These are phyloP conservation scores for Zophobas morio DNA, from an alignment of 1,140 invertebrate genomes.

Conservation along the genomic window DNA sequence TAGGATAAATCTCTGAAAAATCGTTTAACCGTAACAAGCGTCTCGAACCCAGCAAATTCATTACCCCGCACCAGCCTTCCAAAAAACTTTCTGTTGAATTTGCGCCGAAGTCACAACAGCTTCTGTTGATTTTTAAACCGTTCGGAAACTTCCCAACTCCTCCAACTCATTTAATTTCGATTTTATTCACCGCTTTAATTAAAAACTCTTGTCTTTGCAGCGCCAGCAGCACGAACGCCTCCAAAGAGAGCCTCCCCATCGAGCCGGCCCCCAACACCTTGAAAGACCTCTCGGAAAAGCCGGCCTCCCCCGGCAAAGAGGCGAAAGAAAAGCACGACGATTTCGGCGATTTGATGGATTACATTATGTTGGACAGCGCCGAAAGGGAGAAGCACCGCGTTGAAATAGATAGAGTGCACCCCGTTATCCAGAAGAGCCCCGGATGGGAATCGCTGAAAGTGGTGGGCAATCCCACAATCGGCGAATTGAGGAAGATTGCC, in stretches of 20 bases:
- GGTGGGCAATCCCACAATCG: slow-evolving; percentile 75
- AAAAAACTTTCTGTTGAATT: no score
- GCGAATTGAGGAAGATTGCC: slow-evolving; percentile 70
- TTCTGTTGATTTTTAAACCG: no score
- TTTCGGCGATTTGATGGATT: slow-evolving; percentile 72
- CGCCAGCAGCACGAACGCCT: slow-evolving; percentile 62
- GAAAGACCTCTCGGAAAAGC: slow-evolving; percentile 9
- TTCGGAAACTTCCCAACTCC: no score
- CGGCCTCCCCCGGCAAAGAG: slow-evolving; percentile 3
- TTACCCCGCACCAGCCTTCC: no score
- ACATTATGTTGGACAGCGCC: slow-evolving; percentile 69
- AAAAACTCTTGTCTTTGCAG: slow-evolving; percentile 56
- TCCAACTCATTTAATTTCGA: not conserved
- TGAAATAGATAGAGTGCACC: slow-evolving; percentile 59
- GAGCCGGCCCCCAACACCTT: slow-evolving; percentile 51
- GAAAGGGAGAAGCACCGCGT: slow-evolving; percentile 66
- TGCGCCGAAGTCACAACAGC: no score
- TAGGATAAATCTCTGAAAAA: no score
- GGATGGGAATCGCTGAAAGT: slow-evolving; percentile 67
- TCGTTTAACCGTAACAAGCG: no score
- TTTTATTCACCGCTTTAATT: not conserved
- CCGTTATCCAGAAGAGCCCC: slow-evolving; percentile 70
- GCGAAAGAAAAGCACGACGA: slow-evolving; percentile 70
- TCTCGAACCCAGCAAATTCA: no score
- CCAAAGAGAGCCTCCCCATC: slow-evolving; percentile 62